These are phyloP conservation scores for Simalia tracyae DNA, from an alignment of 2,797 vertebrate species.

Conservation along the genomic window DNA sequence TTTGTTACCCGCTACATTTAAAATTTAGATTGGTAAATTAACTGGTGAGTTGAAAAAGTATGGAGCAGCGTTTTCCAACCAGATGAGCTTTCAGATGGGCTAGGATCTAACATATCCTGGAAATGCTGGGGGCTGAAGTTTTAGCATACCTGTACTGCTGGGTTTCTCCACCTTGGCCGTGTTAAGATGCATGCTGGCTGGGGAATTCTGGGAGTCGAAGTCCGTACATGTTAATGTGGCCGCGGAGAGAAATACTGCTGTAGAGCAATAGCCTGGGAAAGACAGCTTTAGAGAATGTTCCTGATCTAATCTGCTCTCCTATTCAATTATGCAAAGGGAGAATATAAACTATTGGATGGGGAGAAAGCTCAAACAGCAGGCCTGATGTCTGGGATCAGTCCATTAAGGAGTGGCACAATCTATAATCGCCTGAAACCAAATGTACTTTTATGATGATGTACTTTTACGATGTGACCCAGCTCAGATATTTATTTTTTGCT, in stretches of 20 bases:
- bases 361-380: neutral
- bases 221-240: neutral
- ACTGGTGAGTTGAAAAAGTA: neutral
- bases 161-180: neutral
- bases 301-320: neutral
- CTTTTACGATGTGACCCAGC: neutral
- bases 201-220: neutral
- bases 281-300: neutral
- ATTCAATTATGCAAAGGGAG: neutral
- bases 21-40: neutral
- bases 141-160: neutral
- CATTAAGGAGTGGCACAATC: neutral
- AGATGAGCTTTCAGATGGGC: neutral
- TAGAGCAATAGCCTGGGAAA: neutral
- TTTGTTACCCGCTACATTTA: neutral
- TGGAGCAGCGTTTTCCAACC: neutral
- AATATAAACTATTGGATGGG: neutral
- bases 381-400: neutral
- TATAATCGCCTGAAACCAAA: neutral
- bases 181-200: neutral
- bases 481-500: slow-evolving; percentile 15
- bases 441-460: neutral
- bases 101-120: neutral
- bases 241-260: neutral
- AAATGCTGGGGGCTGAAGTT: neutral